Conservation (phyloP, 2,113 vertebrate genomes). For the Pithys albifrons region DNA sequence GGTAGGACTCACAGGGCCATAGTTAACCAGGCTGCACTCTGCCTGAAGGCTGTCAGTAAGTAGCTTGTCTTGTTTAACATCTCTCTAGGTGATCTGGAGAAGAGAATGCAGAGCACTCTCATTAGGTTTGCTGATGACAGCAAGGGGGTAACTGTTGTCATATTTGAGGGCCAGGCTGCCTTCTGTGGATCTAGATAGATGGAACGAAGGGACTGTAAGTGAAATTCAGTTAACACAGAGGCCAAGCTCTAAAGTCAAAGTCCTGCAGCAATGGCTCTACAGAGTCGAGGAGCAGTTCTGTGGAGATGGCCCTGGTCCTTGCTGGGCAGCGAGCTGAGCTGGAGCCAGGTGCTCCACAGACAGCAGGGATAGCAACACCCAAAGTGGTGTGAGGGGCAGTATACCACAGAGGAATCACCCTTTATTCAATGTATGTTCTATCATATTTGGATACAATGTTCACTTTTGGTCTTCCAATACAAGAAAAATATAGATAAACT, state of each 20-base stretch:
- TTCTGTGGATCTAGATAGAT: not conserved
- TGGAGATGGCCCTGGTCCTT: not conserved
- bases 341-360: not conserved
- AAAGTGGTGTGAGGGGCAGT: rapidly evolving
- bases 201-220: not conserved
- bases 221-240: not conserved
- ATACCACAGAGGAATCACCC: rapidly evolving
- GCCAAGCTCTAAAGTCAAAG: not conserved
- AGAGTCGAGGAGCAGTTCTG: not conserved
- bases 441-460: not conserved
- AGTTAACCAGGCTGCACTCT: not conserved
- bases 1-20: not conserved
- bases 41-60: not conserved
- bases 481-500: not conserved
- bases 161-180: rapidly evolving
- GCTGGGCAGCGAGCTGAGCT: not conserved
- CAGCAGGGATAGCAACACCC: not conserved
- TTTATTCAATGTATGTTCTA: not conserved
- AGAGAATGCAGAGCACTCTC: not conserved
- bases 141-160: rapidly evolving
- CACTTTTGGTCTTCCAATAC: not conserved
- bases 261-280: not conserved
- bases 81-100: not conserved
- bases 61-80: not conserved
- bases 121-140: not conserved